A percentile compares a stretch with the other conserved stretches of the same genome.
phyloP scores from a whole-genome alignment of 2,888 invertebrate species.

The Caenorhabditis plicata region DNA sequence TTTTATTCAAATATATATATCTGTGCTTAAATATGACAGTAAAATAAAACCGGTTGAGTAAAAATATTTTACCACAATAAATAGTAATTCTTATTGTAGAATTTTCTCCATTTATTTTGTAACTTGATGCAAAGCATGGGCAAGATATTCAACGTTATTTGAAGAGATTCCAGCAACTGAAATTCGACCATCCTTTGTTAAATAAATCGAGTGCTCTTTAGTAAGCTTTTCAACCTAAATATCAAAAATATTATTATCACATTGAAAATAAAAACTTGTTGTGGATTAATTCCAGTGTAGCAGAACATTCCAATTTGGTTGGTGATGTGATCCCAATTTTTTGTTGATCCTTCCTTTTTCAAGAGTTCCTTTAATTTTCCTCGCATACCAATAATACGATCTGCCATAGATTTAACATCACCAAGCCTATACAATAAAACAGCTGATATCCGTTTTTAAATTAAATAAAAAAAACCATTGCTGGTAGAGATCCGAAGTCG shows the following conservation, averaged over 20 bases:
- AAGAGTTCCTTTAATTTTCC: conserved; percentile 78
- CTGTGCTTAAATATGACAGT: no score
- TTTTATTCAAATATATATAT: no score
- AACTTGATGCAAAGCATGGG: conserved; percentile 70
- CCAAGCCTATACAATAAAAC: conserved; percentile 73
- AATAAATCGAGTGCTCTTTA: conserved; percentile 73
- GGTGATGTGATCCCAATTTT: conserved; percentile 92
- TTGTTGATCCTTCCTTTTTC: conserved; percentile 74
- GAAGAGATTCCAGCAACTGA: conserved; percentile 93
- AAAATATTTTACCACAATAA: no score
- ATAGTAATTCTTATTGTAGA: no score
- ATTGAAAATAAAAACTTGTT: no score
- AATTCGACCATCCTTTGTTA: conserved; percentile 88
- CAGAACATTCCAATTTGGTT: conserved; percentile 96
- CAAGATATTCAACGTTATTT: conserved; percentile 87
- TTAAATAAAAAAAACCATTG: conserved; percentile 75
- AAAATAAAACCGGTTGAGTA: no score
- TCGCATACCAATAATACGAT: conserved; percentile 90
- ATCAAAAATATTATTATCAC: no score
- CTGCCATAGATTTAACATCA: conserved; percentile 98
- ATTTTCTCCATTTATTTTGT: conserved; percentile 48
- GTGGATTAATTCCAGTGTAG: conserved; percentile 83
- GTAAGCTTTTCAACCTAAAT: conserved; percentile 56
- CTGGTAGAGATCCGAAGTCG: conserved; percentile 75
- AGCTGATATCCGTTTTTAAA: background rate